Percentiles rank a stretch among this genome's conserved stretches.
These are phyloP conservation scores for Eurystomus glaucurus DNA, from an alignment of 2,797 vertebrate species.

Conservation along the genomic window DNA sequence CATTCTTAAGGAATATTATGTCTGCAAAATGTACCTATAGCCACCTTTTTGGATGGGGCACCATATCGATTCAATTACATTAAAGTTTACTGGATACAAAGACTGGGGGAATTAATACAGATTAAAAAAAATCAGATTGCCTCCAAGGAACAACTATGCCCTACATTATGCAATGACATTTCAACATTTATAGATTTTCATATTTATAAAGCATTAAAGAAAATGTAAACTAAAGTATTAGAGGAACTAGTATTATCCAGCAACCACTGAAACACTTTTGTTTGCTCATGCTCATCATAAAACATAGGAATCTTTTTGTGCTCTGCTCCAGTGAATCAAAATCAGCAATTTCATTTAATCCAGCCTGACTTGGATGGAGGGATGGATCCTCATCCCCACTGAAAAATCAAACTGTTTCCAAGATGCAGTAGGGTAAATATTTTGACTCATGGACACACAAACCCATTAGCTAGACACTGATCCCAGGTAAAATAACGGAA, in stretches of 20 bases:
- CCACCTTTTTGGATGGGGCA: background rate
- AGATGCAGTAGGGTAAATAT: background rate
- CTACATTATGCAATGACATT: background rate
- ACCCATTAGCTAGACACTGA: background rate
- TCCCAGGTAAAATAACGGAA: background rate
- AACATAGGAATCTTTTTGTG: background rate
- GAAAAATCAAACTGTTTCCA: background rate
- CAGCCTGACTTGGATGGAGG: background rate
- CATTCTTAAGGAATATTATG: background rate
- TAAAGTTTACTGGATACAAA: background rate
- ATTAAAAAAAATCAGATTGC: background rate
- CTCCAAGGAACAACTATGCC: rapidly evolving
- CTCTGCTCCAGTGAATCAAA: background rate
- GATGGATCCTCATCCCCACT: background rate
- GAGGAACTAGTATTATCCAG: background rate
- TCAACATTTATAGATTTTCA: background rate
- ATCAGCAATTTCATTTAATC: rapidly evolving
- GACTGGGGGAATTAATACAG: background rate
- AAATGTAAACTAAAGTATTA: background rate
- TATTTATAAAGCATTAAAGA: background rate
- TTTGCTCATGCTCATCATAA: background rate
- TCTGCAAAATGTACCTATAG: background rate
- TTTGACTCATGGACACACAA: background rate
- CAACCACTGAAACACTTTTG: background rate
- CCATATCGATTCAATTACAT: background rate